Percentiles rank a stretch among this genome's conserved stretches.
phyloP scores from a whole-genome alignment of 2,113 vertebrate genomes.

The Vimba vimba region DNA sequence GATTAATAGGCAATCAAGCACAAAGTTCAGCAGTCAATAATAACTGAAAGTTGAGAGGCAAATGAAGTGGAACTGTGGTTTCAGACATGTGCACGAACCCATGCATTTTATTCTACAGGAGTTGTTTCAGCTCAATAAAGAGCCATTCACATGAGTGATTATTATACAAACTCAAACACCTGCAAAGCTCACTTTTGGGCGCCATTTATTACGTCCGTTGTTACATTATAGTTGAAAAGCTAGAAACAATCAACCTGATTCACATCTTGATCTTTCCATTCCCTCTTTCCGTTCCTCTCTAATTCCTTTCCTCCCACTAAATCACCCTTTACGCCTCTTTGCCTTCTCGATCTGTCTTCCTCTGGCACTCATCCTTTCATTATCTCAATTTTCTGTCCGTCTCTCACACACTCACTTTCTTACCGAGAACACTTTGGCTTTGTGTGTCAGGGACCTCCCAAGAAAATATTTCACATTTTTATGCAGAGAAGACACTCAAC shows the following conservation, averaged over 20 bases:
- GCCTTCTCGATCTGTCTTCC: conserved; percentile 2
- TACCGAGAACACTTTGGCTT: conserved; percentile 60
- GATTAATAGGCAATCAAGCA: conserved; percentile 14
- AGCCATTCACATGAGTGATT: conserved; percentile 11
- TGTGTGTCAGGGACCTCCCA: conserved; percentile 37
- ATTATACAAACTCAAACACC: conserved; percentile 22
- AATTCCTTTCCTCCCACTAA: conserved; percentile 44
- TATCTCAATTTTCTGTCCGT: conserved; percentile 2
- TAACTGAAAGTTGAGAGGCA: neutral
- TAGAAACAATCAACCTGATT: conserved; percentile 73
- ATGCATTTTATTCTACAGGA: neutral
- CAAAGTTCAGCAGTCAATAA: conserved; percentile 11
- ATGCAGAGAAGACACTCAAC: conserved; percentile 63
- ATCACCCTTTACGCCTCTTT: conserved; percentile 56
- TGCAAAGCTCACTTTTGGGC: conserved; percentile 37
- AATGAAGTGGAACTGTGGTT: neutral
- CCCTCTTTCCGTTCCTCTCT: conserved; percentile 15
- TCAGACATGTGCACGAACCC: neutral
- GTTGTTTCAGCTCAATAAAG: neutral
- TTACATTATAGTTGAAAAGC: conserved; percentile 17
- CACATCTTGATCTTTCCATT: conserved; percentile 58
- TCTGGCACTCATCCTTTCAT: conserved; percentile 24
- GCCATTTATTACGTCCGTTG: conserved; percentile 57
- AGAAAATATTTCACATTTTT: conserved; percentile 78
- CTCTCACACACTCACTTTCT: conserved; percentile 54